These are phyloP conservation scores for Sylvia borin DNA, from an alignment of 2,797 vertebrate genomes.

Conservation along the genomic window DNA sequence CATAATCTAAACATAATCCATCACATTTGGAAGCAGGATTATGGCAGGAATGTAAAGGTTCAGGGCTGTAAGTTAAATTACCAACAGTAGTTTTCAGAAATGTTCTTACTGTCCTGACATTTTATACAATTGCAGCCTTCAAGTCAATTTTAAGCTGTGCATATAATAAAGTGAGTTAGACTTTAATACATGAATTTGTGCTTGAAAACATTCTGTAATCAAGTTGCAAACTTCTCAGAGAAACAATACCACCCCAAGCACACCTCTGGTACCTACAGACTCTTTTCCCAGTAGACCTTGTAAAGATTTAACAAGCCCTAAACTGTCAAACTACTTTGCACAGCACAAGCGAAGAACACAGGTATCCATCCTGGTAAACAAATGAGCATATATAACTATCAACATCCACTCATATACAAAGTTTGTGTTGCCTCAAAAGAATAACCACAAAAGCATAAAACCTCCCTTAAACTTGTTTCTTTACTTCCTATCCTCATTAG, in stretches of 20 bases:
- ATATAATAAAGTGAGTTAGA: neutral
- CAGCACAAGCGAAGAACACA: neutral
- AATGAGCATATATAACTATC: neutral
- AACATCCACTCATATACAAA: neutral
- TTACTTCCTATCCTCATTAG: neutral
- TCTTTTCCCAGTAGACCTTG: neutral
- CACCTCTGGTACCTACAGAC: neutral
- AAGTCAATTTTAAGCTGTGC: neutral
- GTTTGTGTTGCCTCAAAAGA: neutral
- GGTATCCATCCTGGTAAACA: neutral
- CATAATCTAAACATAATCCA: neutral
- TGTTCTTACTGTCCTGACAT: neutral
- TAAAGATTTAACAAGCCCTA: neutral
- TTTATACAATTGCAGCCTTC: neutral
- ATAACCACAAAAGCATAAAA: neutral
- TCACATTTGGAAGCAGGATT: neutral
- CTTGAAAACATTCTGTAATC: neutral
- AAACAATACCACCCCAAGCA: neutral
- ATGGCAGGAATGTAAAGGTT: neutral
- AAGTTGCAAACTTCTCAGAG: neutral
- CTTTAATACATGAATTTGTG: neutral
- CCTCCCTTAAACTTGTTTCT: fast-evolving
- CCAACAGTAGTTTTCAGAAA: neutral
- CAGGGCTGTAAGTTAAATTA: neutral
- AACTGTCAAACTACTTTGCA: neutral